These are phyloP conservation scores for Poeciliopsis gracilis DNA, from an alignment of 2,797 vertebrate species.

Conservation along the genomic window DNA sequence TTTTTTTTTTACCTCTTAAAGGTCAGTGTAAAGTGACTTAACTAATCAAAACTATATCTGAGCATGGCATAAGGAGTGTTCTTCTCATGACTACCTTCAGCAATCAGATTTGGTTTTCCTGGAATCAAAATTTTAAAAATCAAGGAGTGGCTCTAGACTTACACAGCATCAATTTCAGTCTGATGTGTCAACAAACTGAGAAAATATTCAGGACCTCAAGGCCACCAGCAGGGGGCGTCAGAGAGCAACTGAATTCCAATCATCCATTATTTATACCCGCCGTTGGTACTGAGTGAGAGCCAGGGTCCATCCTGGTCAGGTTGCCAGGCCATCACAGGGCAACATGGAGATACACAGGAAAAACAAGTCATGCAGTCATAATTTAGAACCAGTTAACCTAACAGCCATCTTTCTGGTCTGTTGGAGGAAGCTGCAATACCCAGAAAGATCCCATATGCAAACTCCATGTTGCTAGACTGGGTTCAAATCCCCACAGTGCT, in stretches of 20 bases:
- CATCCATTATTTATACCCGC: background rate
- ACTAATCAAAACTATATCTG: background rate
- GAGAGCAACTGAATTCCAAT: background rate
- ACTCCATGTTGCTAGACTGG: background rate
- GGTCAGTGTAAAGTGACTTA: background rate
- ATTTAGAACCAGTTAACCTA: background rate
- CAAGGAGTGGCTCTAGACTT: constrained; percentile 1
- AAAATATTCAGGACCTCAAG: background rate
- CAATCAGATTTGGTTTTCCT: background rate
- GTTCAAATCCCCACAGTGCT: background rate
- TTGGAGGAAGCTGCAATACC: background rate
- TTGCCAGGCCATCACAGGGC: background rate
- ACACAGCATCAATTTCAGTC: background rate
- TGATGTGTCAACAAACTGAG: background rate
- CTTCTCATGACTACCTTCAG: background rate
- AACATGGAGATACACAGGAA: background rate
- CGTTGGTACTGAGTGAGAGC: background rate
- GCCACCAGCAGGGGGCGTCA: background rate
- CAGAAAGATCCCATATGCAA: background rate
- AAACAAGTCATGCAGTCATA: background rate
- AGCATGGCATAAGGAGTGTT: background rate
- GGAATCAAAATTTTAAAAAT: background rate
- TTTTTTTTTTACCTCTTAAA: background rate
- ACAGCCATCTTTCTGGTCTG: background rate
- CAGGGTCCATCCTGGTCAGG: background rate